phyloP scores from a whole-genome alignment of 2,797 vertebrate species.

The Eulemur mongoz region DNA sequence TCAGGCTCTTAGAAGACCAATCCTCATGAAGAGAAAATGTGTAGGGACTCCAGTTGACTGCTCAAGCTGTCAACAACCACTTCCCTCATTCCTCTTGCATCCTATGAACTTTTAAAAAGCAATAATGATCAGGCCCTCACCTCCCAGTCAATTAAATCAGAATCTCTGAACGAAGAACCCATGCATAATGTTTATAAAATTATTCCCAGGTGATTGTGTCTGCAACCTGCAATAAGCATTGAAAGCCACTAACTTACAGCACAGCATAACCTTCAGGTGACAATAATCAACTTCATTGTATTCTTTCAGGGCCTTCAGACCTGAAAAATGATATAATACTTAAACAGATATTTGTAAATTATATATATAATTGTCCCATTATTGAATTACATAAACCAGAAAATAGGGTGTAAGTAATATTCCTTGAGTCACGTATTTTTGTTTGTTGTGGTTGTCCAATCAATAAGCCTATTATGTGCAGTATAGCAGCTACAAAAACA shows the following conservation, averaged over 20 bases:
- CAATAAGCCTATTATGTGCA: neutral
- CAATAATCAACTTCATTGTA: neutral
- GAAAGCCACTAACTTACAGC: neutral
- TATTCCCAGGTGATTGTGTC: neutral
- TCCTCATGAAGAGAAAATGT: neutral
- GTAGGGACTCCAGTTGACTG: neutral
- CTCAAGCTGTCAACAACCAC: neutral
- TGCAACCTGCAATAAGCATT: neutral
- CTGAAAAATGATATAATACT: neutral
- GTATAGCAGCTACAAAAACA: neutral
- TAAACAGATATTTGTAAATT: neutral
- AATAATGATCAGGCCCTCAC: neutral
- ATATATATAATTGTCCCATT: neutral
- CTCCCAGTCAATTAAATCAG: neutral
- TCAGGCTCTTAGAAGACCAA: neutral
- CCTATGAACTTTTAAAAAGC: neutral
- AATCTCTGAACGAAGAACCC: neutral
- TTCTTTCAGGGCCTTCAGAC: neutral
- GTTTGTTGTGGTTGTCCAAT: neutral
- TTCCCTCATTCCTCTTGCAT: neutral
- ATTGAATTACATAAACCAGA: conserved; percentile 11
- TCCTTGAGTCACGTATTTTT: neutral
- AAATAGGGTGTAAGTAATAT: neutral
- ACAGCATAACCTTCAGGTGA: neutral
- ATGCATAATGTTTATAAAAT: neutral